phyloP scores from a whole-genome alignment of 1,140 invertebrate genomes.

The Brachionus paranguensis region DNA sequence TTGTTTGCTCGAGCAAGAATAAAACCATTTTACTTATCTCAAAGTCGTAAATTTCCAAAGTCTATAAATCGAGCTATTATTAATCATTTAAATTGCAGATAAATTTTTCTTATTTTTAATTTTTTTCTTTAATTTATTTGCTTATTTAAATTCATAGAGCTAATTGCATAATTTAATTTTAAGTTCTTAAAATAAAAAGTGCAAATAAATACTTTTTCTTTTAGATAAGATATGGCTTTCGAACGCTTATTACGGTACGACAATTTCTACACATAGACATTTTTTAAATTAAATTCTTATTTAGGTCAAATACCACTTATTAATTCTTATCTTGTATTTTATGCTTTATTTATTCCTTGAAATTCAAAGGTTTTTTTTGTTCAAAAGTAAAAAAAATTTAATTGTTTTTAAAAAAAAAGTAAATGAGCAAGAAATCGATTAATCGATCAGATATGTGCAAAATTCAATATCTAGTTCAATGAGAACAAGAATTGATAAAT shows the following conservation, averaged over 20 bases:
- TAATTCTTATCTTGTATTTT: not conserved
- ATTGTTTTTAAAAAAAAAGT: not conserved
- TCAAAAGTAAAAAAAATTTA: not conserved
- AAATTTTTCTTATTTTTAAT: not conserved
- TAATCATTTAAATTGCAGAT: not conserved
- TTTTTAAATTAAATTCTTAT: not conserved
- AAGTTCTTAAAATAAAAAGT: not conserved
- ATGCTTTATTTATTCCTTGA: not conserved
- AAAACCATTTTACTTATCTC: not conserved
- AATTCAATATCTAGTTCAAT: not conserved
- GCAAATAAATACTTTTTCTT: not conserved
- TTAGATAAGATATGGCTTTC: not conserved
- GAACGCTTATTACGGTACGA: not conserved
- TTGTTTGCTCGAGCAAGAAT: not conserved
- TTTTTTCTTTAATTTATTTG: not conserved
- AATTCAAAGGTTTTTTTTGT: not conserved
- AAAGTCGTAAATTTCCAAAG: not conserved
- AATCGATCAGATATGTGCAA: not conserved
- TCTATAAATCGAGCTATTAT: not conserved
- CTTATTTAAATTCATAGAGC: not conserved
- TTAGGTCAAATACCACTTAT: not conserved
- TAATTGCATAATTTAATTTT: not conserved
- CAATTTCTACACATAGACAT: not conserved
- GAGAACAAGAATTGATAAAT: not conserved
- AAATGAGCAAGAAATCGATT: not conserved